Evolutionary conservation across 2,797 vertebrate genomes (phyloP), one percentile per base, ranked within the genome.

Genomic region (Pachyuromys duprasi): DNA sequence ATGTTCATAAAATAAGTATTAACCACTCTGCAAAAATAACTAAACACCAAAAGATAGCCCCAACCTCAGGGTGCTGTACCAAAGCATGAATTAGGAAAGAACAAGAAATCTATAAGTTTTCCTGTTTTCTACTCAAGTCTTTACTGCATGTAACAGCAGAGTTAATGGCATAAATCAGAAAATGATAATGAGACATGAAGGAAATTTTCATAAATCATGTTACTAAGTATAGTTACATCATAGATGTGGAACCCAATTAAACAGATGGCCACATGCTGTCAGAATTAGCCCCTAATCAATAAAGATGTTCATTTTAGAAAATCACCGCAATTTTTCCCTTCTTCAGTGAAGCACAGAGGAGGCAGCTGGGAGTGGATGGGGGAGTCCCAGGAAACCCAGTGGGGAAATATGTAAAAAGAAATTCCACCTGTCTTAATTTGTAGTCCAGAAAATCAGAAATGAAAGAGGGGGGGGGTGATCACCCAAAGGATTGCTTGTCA

Each of bases 201-300:
- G 83, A 97, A 96, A 95, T 95, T 94, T 90, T 95, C 95, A 96
- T 98, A 97, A 97, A 97, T 97, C 95, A 98, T 0, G 72, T 95
- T 97, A 94, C 97, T 97, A 97, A 97, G 97, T 98, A 97, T 97
- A 97, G 97, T 96, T 97, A 96, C 94, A 97, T 95, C 91, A 72
- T 96, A 95, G 87, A 97, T 96, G 89, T 95, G 96, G 89, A 96
- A 98, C 91, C 84, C 96, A 96, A 97, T 97, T 97, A 98, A 97
- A 98, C 97, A 97, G 97, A 98, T 97, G 97, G 97, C 96, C 96
- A 96, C 97, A 97, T 95, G 91, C 97, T 97, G 93, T 97, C 95
- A 97, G 94, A 95, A 97, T 94, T 95, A 95, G 87, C 92, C 91
- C 95, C 89, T 96, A 97, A 97, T 97, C 97, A 93, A 98, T 97